These are phyloP conservation scores for Adelosebastes latens DNA, from an alignment of 2,797 vertebrate genomes.

Conservation along the genomic window DNA sequence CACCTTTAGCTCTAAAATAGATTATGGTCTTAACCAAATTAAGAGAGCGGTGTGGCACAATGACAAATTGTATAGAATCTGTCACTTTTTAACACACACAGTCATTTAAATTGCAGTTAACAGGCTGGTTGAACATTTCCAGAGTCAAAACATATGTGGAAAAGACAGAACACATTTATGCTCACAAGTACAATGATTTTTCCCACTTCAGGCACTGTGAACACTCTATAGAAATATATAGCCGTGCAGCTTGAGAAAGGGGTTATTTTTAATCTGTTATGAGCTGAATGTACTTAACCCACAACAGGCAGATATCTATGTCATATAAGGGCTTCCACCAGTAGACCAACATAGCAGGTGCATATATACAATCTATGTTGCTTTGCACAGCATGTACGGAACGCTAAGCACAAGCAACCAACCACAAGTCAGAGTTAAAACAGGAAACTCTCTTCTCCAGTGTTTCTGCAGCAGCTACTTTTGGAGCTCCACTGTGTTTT, in stretches of 20 bases:
- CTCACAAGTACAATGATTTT: background rate
- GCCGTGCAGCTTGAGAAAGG: background rate
- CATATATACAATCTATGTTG: background rate
- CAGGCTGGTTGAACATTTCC: background rate
- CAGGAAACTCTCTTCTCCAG: conserved; percentile 2
- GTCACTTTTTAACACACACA: no score
- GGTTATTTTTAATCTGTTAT: background rate
- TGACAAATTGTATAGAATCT: background rate
- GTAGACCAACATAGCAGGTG: background rate
- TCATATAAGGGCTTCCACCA: background rate
- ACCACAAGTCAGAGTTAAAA: conserved; percentile 5
- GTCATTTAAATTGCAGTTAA: background rate
- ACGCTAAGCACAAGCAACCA: background rate
- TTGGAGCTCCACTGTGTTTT: conserved; percentile 1
- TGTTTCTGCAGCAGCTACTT: background rate
- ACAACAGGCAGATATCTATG: background rate
- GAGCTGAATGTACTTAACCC: background rate
- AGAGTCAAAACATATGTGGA: background rate
- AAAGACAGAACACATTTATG: background rate
- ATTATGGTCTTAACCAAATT: background rate
- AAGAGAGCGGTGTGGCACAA: background rate
- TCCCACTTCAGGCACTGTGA: background rate
- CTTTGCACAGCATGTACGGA: background rate
- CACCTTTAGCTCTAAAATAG: background rate
- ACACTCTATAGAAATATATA: background rate